phyloP scores from a whole-genome alignment of 2,888 invertebrate genomes.

The Falcaria lacertinaria region DNA sequence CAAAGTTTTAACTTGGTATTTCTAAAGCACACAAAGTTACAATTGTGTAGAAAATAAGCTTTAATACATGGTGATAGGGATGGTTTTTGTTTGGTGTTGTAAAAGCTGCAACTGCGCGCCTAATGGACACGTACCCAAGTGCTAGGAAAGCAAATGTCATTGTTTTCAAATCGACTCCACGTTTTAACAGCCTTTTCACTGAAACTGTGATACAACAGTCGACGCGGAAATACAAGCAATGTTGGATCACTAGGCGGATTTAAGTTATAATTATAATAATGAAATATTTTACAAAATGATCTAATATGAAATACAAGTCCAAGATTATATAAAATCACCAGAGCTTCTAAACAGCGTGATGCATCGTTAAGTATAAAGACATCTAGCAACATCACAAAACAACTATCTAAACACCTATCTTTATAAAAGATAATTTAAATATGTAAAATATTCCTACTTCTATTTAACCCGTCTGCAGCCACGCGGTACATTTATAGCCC shows the following conservation, averaged over 20 bases:
- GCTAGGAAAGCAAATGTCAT: slow-evolving; percentile 10
- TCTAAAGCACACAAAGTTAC: slow-evolving; percentile 6
- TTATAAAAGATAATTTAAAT: too few relatives aligned
- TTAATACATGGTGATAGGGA: neutral
- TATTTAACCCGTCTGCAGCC: neutral
- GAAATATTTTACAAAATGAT: too few relatives aligned
- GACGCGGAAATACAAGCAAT: neutral
- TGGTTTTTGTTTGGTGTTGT: slow-evolving; percentile 8
- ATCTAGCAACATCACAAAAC: too few relatives aligned
- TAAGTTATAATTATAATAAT: too few relatives aligned
- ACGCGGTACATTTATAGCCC: neutral
- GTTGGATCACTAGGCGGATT: too few relatives aligned
- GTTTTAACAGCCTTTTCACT: neutral
- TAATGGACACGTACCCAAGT: slow-evolving; percentile 20
- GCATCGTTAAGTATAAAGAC: too few relatives aligned
- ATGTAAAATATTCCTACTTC: neutral
- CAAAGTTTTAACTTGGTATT: slow-evolving; percentile 5
- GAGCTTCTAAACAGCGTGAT: too few relatives aligned
- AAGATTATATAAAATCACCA: too few relatives aligned
- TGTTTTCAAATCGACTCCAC: slow-evolving; percentile 3
- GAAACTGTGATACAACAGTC: neutral
- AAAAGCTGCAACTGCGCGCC: slow-evolving; percentile 22
- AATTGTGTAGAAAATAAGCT: slow-evolving; percentile 6
- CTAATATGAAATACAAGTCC: too few relatives aligned
- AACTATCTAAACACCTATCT: too few relatives aligned